Conservation (phyloP, 2,113 vertebrate species). For the Thinocorus orbignyianus region DNA sequence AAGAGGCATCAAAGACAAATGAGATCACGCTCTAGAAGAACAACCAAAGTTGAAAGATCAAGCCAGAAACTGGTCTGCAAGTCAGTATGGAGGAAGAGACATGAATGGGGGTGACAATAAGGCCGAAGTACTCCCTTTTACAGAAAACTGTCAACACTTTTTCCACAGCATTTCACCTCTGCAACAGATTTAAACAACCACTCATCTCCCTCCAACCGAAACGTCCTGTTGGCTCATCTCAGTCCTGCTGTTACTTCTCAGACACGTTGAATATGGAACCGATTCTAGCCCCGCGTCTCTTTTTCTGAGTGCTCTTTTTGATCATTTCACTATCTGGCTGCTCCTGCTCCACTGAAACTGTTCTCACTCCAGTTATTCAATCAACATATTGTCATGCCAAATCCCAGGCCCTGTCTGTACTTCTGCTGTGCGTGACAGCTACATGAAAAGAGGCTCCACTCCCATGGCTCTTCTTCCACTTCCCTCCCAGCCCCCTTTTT, state of each 20-base stretch:
- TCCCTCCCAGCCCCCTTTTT: neutral
- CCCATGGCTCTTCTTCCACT: neutral
- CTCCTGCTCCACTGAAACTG: neutral
- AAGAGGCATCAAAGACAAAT: neutral
- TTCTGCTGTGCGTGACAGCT: constrained; percentile 3
- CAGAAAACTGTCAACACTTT: neutral
- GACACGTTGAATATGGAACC: neutral
- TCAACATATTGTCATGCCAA: constrained; percentile 14
- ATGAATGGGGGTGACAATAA: neutral
- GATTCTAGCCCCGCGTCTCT: neutral
- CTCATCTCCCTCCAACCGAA: neutral
- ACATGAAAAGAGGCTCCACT: neutral
- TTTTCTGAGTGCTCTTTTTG: constrained; percentile 8
- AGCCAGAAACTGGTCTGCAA: neutral
- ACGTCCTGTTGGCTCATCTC: neutral
- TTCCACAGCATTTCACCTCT: neutral
- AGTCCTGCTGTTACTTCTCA: neutral
- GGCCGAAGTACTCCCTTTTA: neutral
- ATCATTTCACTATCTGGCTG: constrained; percentile 14
- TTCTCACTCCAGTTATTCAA: constrained; percentile 16
- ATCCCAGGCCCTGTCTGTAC: neutral
- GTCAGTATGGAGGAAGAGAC: neutral
- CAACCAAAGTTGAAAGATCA: neutral
- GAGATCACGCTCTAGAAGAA: neutral
- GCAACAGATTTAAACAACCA: neutral